phyloP scores from a whole-genome alignment of 1,140 invertebrate genomes.

The Orchesella cincta region DNA sequence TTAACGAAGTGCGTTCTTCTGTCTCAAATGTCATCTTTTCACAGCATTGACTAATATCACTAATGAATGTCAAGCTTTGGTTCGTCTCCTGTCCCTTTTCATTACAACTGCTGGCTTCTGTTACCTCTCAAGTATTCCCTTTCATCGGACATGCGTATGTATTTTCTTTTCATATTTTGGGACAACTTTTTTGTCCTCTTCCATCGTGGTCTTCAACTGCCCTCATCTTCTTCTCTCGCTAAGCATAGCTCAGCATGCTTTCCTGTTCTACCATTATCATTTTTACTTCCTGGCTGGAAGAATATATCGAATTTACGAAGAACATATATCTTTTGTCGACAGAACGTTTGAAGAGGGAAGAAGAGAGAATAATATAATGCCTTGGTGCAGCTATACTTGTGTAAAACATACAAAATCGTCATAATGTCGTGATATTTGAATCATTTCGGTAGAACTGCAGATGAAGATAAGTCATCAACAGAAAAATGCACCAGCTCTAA shows the following conservation, averaged over 20 bases:
- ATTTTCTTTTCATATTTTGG: neutral
- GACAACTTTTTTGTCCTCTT: neutral
- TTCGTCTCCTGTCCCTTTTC: neutral
- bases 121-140: neutral
- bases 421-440: no score
- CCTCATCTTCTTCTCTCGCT: no score
- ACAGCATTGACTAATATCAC: slow-evolving; percentile 12
- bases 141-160: neutral
- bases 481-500: no score
- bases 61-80: slow-evolving; percentile 8
- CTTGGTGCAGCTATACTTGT: no score
- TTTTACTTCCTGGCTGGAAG: neutral
- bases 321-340: no score
- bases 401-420: no score
- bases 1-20: slow-evolving; percentile 8
- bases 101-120: neutral
- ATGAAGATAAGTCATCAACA: no score
- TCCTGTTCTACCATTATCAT: neutral
- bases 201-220: no score
- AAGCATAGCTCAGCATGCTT: slow-evolving; percentile 3
- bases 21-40: slow-evolving; percentile 27
- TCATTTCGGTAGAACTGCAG: no score
- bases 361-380: no score
- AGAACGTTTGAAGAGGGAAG: no score
- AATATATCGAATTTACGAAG: no score